phyloP scores from a whole-genome alignment of 2,113 vertebrate genomes.

The Carlito syrichta region DNA sequence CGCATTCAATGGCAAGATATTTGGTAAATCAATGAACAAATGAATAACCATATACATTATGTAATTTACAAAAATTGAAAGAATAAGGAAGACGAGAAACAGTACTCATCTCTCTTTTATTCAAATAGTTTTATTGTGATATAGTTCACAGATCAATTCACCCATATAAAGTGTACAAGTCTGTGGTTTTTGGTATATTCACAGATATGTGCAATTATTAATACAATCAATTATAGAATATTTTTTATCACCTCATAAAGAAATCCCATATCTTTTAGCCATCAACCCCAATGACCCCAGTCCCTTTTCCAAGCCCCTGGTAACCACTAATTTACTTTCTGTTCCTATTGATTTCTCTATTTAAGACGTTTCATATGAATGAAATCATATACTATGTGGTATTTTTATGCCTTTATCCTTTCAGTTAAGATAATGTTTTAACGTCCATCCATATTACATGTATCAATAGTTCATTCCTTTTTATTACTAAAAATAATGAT shows the following conservation, averaged over 20 bases:
- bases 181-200: background rate
- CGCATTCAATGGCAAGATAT: background rate
- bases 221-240: background rate
- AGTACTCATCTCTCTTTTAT: background rate
- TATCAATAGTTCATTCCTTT: background rate
- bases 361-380: background rate
- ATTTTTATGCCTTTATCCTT: background rate
- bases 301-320: background rate
- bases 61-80: background rate
- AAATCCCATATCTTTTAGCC: background rate
- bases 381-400: background rate
- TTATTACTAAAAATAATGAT: background rate
- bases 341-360: background rate
- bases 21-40: background rate
- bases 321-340: background rate
- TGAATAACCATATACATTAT: background rate
- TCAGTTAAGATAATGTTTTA: background rate
- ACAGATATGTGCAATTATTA: background rate
- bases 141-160: background rate
- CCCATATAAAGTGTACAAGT: background rate
- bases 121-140: background rate
- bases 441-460: background rate
- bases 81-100: background rate
- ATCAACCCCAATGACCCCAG: too few species aligned
- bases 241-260: background rate